These are phyloP conservation scores for Dufourea novaeangliae DNA, from an alignment of 1,140 invertebrate species.

Conservation along the genomic window DNA sequence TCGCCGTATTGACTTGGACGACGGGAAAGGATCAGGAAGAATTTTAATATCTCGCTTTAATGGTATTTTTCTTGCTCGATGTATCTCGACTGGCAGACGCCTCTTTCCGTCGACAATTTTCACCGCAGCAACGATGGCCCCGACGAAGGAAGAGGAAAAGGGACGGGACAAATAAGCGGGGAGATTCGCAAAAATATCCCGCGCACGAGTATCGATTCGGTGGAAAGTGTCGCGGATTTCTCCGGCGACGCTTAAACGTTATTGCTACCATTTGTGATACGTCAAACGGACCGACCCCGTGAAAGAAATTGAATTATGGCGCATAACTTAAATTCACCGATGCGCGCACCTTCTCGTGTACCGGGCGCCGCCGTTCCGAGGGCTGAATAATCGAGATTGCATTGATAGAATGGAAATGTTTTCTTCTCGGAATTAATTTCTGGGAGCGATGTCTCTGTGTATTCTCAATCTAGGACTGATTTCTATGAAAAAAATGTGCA, in stretches of 20 bases:
- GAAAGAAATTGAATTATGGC: constrained; percentile 24
- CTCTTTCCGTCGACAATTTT: constrained; percentile 9
- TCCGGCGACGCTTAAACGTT: constrained; percentile 15
- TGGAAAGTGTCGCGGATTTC: constrained; percentile 49
- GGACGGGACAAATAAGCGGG: constrained; percentile 20
- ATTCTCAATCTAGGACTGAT: too few relatives aligned
- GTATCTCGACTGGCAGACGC: constrained; percentile 39
- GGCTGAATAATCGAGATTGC: neutral
- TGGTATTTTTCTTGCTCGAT: constrained; percentile 52
- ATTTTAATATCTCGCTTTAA: constrained; percentile 63
- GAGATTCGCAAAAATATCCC: constrained; percentile 15
- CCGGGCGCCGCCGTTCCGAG: too few relatives aligned
- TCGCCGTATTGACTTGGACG: constrained; percentile 29
- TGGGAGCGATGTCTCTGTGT: too few relatives aligned
- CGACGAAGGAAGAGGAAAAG: too few relatives aligned
- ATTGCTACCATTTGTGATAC: constrained; percentile 18
- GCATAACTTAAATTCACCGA: constrained; percentile 1
- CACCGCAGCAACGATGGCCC: neutral
- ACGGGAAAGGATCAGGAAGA: constrained; percentile 43
- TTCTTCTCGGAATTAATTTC: neutral
- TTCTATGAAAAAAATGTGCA: too few relatives aligned
- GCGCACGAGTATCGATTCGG: constrained; percentile 3
- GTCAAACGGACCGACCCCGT: neutral
- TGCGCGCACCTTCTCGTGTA: neutral
- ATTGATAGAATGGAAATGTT: neutral